Base-by-base conservation (phyloP, 2,888 invertebrate genomes). In the Cryptus viduatorius region DNA sequence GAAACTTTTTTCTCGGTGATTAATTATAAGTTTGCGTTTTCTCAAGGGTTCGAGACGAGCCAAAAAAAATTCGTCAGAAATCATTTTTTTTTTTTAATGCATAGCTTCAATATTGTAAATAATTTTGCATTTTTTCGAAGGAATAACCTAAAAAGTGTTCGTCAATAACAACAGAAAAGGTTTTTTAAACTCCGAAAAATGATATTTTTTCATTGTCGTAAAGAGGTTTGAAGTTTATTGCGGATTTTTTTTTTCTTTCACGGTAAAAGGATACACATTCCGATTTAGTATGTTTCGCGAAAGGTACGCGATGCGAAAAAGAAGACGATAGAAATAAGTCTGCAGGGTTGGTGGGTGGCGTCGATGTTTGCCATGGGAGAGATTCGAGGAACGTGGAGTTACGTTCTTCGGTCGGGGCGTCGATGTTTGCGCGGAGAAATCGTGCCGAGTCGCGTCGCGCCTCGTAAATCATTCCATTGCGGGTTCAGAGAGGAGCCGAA, bases 381-480 rank as follows among this genome's bases (percentile, higher is more conserved):
- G 65, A 44, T 72, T 76, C 56, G 72, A 1, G 46, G 53, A 68
- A 78, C 46, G 72, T 48, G 14, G 42, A 56, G 46, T 69, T 14
- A 61, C 61, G 50, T 44, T 80, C 65, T 48, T n/a, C 68, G 67
- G 46, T 14, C 16, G n/a, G 31, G 8, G 72, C 76, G 75, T 50
- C 69, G 81, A 75, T 75, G 82, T 82, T 72, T 78, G 68, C 69
- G 44, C 37, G 16, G 69, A 82, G 73, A 77, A 83, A 83, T 82
- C 82, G 82, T 16, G 72, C 72, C 72, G 79, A 64, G 78, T 65
- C 56, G 84, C 67, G 67, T 46, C 19, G 48, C 71, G 73, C 77
- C 78, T 86, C 86, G 83, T 85, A 84, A 85, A 85, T 86, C 85
- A 83, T 84, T 85, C 75, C 37, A 79, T 61, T 61, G 83, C 75